Percentiles rank a stretch among this genome's conserved stretches.
phyloP scores from a whole-genome alignment of 2,113 vertebrate species.

The Corythornis madagascariensis region DNA sequence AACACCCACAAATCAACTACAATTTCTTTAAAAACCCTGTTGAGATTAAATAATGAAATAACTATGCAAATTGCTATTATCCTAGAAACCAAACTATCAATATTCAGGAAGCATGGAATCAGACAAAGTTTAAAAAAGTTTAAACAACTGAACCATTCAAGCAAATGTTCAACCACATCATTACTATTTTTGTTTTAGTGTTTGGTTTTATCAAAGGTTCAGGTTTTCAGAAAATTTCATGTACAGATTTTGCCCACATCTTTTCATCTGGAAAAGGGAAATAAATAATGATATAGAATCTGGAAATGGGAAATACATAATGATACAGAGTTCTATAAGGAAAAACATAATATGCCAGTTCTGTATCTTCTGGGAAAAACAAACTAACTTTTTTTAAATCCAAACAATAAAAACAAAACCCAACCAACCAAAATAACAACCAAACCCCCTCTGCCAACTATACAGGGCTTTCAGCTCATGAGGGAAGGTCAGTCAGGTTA shows the following conservation, averaged over 20 bases:
- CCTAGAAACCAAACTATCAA: not conserved
- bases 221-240: not conserved
- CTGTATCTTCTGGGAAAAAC: not conserved
- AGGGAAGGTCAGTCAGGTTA: not conserved
- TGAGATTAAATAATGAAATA: conserved; percentile 54
- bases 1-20: conserved; percentile 30
- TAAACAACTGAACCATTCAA: not conserved
- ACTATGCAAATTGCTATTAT: conserved; percentile 4
- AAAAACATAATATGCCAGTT: not conserved
- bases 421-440: too few species aligned
- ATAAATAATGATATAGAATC: not conserved
- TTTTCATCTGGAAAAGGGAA: not conserved
- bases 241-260: not conserved
- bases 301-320: not conserved
- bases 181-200: not conserved
- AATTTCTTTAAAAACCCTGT: conserved; percentile 34
- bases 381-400: too few species aligned
- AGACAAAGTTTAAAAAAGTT: conserved; percentile 26
- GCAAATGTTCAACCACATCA: not conserved
- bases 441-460: too few species aligned
- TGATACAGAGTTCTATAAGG: not conserved
- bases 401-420: too few species aligned
- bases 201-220: not conserved
- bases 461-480: not conserved
- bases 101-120: conserved; percentile 7